Conservation (phyloP, 2,797 vertebrate genomes). For the Lateolabrax maculatus region DNA sequence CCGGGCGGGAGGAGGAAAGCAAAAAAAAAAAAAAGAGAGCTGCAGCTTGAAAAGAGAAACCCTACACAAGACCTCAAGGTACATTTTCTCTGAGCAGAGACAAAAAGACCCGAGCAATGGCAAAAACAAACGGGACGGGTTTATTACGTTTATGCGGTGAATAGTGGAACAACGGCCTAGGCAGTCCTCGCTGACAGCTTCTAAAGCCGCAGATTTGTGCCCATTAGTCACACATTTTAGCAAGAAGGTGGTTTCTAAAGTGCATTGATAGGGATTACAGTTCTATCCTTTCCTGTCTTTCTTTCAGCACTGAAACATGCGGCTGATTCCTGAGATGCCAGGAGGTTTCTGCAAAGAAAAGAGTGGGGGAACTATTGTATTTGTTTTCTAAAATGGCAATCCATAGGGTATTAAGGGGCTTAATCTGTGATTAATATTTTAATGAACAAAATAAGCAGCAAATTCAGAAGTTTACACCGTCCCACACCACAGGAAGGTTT, state of each 20-base stretch:
- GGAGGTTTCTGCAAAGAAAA: slow-evolving; percentile 82
- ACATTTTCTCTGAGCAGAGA: slow-evolving; percentile 82
- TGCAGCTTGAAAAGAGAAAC: slow-evolving; percentile 81
- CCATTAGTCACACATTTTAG: slow-evolving; percentile 92
- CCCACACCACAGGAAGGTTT: slow-evolving; percentile 72
- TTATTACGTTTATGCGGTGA: slow-evolving; percentile 84
- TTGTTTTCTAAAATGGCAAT: slow-evolving; percentile 86
- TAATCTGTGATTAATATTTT: slow-evolving; percentile 89
- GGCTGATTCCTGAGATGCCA: slow-evolving; percentile 85
- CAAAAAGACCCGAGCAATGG: slow-evolving; percentile 76
- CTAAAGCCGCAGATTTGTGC: slow-evolving; percentile 88
- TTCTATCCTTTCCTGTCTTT: slow-evolving; percentile 87
- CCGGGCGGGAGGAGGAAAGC: slow-evolving; percentile 63
- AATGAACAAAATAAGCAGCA: slow-evolving; percentile 83
- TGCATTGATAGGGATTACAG: slow-evolving; percentile 88
- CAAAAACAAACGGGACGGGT: slow-evolving; percentile 81
- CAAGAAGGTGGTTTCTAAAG: slow-evolving; percentile 89
- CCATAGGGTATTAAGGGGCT: slow-evolving; percentile 82
- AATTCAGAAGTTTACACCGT: slow-evolving; percentile 75
- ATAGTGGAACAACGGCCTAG: slow-evolving; percentile 83
- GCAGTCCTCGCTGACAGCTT: slow-evolving; percentile 85
- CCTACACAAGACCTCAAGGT: slow-evolving; percentile 88
- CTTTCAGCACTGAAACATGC: slow-evolving; percentile 83
- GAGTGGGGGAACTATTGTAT: slow-evolving; percentile 81
- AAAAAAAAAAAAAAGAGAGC: slow-evolving; percentile 30